Base-by-base conservation (phyloP, 2,888 invertebrate species). In the Apotomis turbidana region DNA sequence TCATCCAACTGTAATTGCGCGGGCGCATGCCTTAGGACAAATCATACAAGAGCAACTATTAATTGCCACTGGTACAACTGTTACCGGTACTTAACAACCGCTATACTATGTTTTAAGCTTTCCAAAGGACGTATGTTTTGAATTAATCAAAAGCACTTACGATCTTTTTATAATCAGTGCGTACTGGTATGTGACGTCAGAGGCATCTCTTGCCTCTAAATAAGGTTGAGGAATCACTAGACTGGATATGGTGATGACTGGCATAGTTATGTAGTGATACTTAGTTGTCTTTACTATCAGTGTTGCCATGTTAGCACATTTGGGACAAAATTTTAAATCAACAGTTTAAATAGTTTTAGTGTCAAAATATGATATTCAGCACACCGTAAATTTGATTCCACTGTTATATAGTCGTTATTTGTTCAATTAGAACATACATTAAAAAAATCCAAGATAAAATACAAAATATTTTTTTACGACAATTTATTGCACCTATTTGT, bases 21-120 rank as follows among this genome's bases (percentile, higher is more conserved):
- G 9, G 41, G 72, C 72, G 58, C 57, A 67, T 72, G 72, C 72
- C 72, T 72, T 62, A 54, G 63, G 72, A 68, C 68, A 72, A 68
- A 72, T 71, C 61, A 61, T 63, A 71, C 46, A 68, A 72, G 68
- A 63, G 72, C 58, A 72, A 54, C 68, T 46, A 72, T 68, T 68
- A 72, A 72, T 72, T 63, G 58, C 72, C 58, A 61, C 68, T 68
- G 49, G 61, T 57, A 41, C 46, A 58, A 44, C 46, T 46, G 57
- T 68, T 68, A 72, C 72, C 44, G 52, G 68, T 63, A 68, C 62
- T 63, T 59, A 72, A 63, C 58, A 44, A 55, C 72, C 68, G 68
- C 68, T 72, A 68, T 68, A n/a, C 60, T 46, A 60, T 27, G 27
- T 54, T 44, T 41, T 12, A 9, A 9, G 12, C 54, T 4, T 27